phyloP scores from a whole-genome alignment of 2,113 vertebrate species.

The Progne subis region DNA sequence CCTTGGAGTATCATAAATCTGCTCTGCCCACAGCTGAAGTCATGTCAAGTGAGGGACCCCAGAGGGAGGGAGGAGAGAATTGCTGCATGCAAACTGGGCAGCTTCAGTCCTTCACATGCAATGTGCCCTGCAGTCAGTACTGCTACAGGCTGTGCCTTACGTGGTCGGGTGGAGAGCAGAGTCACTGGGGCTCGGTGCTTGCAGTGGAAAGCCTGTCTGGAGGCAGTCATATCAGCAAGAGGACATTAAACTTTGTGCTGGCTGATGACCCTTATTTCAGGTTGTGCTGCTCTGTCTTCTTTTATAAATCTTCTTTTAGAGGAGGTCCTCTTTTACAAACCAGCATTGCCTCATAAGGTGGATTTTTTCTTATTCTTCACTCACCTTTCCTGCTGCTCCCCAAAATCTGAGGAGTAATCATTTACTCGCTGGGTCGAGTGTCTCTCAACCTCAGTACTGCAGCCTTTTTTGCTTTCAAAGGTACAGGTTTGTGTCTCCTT shows the following conservation, averaged over 20 bases:
- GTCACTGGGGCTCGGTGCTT: neutral
- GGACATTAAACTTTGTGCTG: neutral
- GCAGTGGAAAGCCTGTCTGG: neutral
- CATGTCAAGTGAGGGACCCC: neutral
- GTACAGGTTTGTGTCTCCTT: neutral
- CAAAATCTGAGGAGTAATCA: neutral
- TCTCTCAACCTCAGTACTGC: neutral
- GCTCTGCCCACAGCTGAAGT: neutral
- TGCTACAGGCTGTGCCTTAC: fast-evolving
- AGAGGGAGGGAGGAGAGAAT: neutral
- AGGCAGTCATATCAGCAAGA: neutral
- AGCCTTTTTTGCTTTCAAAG: neutral
- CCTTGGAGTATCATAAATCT: neutral
- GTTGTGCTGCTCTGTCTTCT: neutral
- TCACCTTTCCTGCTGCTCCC: neutral
- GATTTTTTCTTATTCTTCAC: neutral
- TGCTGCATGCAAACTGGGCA: neutral
- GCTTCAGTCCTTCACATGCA: neutral
- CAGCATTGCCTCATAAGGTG: neutral
- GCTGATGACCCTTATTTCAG: neutral
- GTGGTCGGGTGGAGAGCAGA: fast-evolving
- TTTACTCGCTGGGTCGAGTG: neutral
- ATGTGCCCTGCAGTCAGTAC: fast-evolving
- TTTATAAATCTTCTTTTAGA: neutral
- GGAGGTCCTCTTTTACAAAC: neutral